phyloP scores from a whole-genome alignment of 2,888 invertebrate species.

The Agrotis clavis region DNA sequence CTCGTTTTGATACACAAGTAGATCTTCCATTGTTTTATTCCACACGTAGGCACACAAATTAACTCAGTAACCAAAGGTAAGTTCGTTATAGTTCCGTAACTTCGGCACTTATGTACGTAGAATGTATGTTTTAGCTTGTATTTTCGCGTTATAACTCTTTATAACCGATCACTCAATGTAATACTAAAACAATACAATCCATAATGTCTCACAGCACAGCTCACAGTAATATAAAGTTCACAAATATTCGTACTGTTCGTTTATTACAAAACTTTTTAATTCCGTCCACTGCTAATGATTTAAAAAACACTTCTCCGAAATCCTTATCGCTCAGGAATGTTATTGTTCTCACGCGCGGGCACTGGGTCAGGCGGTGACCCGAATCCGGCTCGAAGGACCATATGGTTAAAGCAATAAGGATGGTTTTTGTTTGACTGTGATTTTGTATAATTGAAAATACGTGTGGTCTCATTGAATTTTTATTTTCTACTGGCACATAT shows the following conservation, averaged over 20 bases:
- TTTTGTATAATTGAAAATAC: no score
- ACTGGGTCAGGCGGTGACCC: not conserved
- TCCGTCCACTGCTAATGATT: no score
- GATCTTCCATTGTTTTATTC: slow-evolving; percentile 7
- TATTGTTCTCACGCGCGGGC: not conserved
- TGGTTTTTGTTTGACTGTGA: no score
- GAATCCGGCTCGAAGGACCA: not conserved
- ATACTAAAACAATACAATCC: not conserved
- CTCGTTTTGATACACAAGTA: slow-evolving; percentile 17
- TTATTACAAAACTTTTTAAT: no score
- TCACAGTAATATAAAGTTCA: not conserved
- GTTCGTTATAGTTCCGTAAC: not conserved
- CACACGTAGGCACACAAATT: no score
- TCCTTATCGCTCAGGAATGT: slow-evolving; percentile 1
- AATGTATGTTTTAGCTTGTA: not conserved
- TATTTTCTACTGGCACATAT: no score
- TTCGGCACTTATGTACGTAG: not conserved
- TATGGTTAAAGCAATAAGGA: not conserved
- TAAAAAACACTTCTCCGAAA: not conserved
- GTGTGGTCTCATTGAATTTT: no score
- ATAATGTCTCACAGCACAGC: slow-evolving; percentile 1
- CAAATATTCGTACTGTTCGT: not conserved
- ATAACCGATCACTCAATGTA: not conserved
- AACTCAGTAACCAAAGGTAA: not conserved
- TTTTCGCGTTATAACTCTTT: not conserved